Evolutionary conservation across 2,888 invertebrate genomes (phyloP).

Genomic region (Iselma pallidipennis): DNA sequence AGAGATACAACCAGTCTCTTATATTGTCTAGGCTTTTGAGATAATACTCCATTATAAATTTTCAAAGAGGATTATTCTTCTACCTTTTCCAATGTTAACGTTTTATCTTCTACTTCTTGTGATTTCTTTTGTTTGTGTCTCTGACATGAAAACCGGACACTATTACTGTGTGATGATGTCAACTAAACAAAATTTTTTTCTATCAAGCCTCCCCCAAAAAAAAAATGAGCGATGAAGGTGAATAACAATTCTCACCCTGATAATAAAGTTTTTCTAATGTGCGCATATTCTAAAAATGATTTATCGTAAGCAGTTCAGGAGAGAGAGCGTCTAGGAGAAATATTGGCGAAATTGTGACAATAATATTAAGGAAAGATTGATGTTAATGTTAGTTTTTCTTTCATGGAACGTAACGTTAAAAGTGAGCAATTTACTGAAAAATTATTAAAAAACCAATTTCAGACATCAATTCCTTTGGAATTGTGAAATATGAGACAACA

Average conservation of each 20-base stretch:
- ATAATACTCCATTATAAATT: conserved; percentile 11
- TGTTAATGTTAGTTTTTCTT: neutral
- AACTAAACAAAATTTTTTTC: too few relatives aligned
- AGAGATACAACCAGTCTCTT: conserved; percentile 7
- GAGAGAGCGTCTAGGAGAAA: too few relatives aligned
- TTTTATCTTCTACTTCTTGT: neutral
- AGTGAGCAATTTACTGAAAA: too few relatives aligned
- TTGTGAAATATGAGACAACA: neutral
- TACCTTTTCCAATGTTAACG: neutral
- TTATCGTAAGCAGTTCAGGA: neutral
- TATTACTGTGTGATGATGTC: too few relatives aligned
- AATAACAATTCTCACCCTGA: neutral
- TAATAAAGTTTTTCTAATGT: neutral
- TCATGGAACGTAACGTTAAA: neutral
- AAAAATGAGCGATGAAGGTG: too few relatives aligned
- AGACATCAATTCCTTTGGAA: neutral
- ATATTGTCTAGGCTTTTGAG: conserved; percentile 10
- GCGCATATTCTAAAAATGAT: neutral
- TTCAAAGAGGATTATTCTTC: conserved; percentile 13
- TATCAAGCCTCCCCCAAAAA: too few relatives aligned
- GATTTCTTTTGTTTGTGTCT: neutral
- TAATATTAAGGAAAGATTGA: neutral
- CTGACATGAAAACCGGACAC: neutral
- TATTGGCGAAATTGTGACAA: neutral
- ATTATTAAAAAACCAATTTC: neutral